Conservation (phyloP, 2,797 vertebrate species). For the Urophycis tenuis region DNA sequence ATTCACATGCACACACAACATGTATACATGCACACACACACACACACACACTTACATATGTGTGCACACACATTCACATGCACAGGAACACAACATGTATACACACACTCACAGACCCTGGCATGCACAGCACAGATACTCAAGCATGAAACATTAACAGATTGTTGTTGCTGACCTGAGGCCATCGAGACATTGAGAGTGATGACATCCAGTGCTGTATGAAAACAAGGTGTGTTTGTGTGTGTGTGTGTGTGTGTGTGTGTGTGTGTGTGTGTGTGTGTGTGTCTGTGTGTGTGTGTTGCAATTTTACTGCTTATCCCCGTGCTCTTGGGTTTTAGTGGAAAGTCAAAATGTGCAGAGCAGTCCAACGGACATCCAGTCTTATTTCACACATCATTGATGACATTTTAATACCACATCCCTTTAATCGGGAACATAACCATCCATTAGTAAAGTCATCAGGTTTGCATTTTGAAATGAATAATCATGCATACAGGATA, state of each 20-base stretch:
- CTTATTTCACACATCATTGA: neutral
- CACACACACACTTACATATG: neutral
- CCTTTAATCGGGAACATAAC: no score
- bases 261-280: no score
- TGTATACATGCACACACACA: neutral
- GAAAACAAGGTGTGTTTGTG: neutral
- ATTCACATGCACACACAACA: no score
- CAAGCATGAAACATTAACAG: slow-evolving; percentile 5
- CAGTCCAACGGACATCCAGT: neutral
- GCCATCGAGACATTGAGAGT: neutral
- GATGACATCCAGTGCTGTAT: neutral
- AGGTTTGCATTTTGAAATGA: neutral
- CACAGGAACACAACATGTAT: no score
- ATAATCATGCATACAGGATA: neutral
- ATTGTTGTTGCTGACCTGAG: neutral
- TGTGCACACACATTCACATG: no score
- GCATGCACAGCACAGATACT: slow-evolving; percentile 2
- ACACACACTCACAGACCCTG: neutral
- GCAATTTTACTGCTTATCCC: neutral
- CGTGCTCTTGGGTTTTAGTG: neutral
- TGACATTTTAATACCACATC: neutral
- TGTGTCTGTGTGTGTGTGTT: no score
- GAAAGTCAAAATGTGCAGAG: neutral
- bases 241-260: neutral
- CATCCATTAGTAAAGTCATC: neutral